Evolutionary conservation across 2,888 invertebrate species (phyloP).

Genomic region (Tiphia femorata): DNA sequence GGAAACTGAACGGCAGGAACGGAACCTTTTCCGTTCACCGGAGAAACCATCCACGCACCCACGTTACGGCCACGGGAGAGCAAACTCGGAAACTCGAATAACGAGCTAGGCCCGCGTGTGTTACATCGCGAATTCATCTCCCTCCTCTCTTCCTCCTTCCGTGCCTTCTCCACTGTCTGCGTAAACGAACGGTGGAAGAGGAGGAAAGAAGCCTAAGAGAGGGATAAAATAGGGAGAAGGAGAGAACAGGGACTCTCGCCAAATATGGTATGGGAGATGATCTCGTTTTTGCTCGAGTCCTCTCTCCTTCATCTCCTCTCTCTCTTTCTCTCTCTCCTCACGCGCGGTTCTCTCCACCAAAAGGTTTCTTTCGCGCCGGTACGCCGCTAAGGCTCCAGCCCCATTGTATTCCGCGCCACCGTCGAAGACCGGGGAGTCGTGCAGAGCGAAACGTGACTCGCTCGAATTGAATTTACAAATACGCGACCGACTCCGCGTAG

Average conservation of each 20-base stretch:
- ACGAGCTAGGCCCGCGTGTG: slow-evolving; percentile 24
- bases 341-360: too few relatives aligned
- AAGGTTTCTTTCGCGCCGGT: too few relatives aligned
- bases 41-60: slow-evolving; percentile 21
- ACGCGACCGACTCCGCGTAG: too few relatives aligned
- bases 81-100: slow-evolving; percentile 17
- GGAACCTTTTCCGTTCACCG: slow-evolving; percentile 43
- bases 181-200: background rate
- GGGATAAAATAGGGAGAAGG: background rate
- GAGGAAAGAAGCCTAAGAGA: background rate
- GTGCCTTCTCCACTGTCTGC: background rate
- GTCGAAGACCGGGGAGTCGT: too few relatives aligned
- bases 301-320: background rate
- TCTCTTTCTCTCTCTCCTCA: background rate
- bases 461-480: too few relatives aligned
- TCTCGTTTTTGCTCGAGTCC: too few relatives aligned
- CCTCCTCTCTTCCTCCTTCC: background rate
- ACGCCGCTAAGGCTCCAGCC: too few relatives aligned
- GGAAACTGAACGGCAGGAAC: slow-evolving; percentile 42
- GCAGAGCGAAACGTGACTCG: too few relatives aligned
- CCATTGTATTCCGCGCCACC: too few relatives aligned
- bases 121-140: background rate
- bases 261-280: too few relatives aligned
- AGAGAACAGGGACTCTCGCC: background rate
- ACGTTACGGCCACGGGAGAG: slow-evolving; percentile 1